Percentiles rank a stretch among this genome's conserved stretches.
Conservation (phyloP, 2,113 vertebrate genomes). For the Emydura subglobosa region DNA sequence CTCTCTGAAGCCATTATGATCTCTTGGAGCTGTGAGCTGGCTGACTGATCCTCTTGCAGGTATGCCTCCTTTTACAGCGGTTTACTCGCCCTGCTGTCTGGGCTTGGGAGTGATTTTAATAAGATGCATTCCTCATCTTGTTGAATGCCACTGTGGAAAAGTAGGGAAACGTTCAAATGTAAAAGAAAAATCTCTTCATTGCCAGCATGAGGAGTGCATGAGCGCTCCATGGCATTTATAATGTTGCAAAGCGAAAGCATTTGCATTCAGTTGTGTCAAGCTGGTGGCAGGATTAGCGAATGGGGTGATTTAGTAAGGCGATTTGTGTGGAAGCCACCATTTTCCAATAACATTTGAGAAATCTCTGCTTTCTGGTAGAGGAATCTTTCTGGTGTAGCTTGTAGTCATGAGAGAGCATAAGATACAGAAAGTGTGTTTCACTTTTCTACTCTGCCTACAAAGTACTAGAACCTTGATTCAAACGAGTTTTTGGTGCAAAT, state of each 20-base stretch:
- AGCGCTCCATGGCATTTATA: conserved; percentile 38
- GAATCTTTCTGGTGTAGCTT: conserved; percentile 31
- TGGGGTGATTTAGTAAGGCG: conserved; percentile 63
- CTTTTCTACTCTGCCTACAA: background rate
- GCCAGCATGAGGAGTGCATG: conserved; percentile 28
- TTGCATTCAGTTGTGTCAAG: conserved; percentile 30
- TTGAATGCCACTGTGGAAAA: conserved; percentile 30
- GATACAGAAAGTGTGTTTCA: conserved; percentile 23
- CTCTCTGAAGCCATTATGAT: background rate
- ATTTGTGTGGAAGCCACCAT: conserved; percentile 59
- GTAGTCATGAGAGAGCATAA: background rate
- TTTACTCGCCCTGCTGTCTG: background rate
- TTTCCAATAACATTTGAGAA: conserved; percentile 66
- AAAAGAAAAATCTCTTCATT: conserved; percentile 57
- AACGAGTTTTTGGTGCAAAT: background rate
- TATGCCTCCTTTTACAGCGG: background rate
- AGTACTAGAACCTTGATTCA: background rate
- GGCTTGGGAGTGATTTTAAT: background rate
- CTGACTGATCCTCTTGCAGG: background rate
- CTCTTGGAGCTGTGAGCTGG: background rate
- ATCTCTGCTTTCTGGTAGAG: conserved; percentile 39
- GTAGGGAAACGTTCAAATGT: conserved; percentile 21
- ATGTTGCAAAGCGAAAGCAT: conserved; percentile 34
- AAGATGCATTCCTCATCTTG: background rate
- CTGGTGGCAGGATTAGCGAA: background rate